These are phyloP conservation scores for Aradus depressus DNA, from an alignment of 2,888 invertebrate species.

Conservation along the genomic window DNA sequence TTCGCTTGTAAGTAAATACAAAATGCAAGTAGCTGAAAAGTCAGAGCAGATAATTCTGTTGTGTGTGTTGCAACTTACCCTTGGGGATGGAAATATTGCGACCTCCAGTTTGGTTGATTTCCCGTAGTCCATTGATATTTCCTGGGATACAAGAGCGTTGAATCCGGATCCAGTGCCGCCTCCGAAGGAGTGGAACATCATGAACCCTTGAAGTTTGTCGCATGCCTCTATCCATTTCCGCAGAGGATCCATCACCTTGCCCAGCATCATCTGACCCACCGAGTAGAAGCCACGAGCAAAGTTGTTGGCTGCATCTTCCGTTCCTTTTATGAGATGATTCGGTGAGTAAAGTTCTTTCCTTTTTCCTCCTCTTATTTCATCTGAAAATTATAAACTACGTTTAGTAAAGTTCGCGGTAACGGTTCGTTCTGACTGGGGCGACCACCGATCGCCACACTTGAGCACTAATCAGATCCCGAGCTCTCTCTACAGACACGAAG, in stretches of 20 bases:
- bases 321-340: conserved; percentile 28
- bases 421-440: no score
- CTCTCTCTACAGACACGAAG: no score
- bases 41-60: no score
- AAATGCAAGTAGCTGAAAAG: no score
- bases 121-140: conserved; percentile 37
- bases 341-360: conserved; percentile 26
- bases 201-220: conserved; percentile 45
- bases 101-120: conserved; percentile 42
- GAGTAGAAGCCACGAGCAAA: conserved; percentile 70
- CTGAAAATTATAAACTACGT: no score
- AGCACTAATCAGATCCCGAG: no score
- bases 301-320: conserved; percentile 66
- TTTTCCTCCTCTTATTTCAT: conserved; percentile 27
- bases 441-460: no score
- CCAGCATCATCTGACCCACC: conserved; percentile 63
- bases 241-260: conserved; percentile 57
- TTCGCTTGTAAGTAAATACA: no score
- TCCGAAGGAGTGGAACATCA: conserved; percentile 47
- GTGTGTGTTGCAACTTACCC: no score
- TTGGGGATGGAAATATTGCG: conserved; percentile 35
- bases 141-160: conserved; percentile 39
- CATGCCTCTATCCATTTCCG: conserved; percentile 54
- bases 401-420: no score
- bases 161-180: conserved; percentile 72